These are phyloP conservation scores for Eubasilissa splendida DNA, from an alignment of 2,888 invertebrate genomes.

Conservation along the genomic window DNA sequence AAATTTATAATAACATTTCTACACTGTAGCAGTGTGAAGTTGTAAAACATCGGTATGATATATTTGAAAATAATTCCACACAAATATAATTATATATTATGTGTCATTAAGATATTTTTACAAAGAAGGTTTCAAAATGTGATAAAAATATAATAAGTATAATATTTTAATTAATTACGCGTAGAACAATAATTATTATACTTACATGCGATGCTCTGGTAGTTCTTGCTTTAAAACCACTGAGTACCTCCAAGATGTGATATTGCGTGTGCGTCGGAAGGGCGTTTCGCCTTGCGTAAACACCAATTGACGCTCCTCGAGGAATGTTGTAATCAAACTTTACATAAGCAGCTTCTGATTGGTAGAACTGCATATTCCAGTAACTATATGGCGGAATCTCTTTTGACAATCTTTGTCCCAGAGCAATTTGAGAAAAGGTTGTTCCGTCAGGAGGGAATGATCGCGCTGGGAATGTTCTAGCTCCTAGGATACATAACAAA, in stretches of 20 bases:
- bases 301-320: conserved; percentile 92
- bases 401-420: conserved; percentile 90
- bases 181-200: conserved; percentile 61
- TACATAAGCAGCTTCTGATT: conserved; percentile 93
- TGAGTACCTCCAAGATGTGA: conserved; percentile 94
- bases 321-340: conserved; percentile 96
- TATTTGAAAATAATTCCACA: too few species aligned
- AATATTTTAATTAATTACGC: too few species aligned
- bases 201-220: conserved; percentile 91
- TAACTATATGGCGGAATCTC: conserved; percentile 95
- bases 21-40: too few species aligned
- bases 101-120: too few species aligned
- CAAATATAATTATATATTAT: too few species aligned
- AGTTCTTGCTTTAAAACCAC: conserved; percentile 89
- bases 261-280: conserved; percentile 97
- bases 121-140: too few species aligned
- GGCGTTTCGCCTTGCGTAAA: conserved; percentile 94
- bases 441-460: conserved; percentile 95
- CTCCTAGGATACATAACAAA: conserved; percentile 72
- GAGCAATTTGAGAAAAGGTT: conserved; percentile 90
- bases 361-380: conserved; percentile 98
- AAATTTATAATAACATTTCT: too few species aligned
- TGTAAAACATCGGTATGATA: too few species aligned
- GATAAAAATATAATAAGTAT: too few species aligned
- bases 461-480: conserved; percentile 89